A percentile compares a stretch with the other conserved stretches of the same genome.
Evolutionary conservation across 2,797 vertebrate species (phyloP).

Genomic region (Sebastes diploproa): DNA sequence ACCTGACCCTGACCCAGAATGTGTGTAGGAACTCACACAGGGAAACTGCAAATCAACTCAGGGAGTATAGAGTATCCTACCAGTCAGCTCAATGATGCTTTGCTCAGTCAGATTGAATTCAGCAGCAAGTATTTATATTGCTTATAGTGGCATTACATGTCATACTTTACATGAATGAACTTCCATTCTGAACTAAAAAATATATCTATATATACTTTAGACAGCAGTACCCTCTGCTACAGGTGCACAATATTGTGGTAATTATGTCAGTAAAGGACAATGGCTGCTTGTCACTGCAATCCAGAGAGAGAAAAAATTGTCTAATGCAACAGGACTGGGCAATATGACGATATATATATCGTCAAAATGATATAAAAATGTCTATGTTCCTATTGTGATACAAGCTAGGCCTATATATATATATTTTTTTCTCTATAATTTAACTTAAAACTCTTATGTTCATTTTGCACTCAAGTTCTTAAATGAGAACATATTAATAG

Average conservation of each 20-base stretch:
- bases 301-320: neutral
- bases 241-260: neutral
- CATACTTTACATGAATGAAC: neutral
- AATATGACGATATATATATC: too few relatives aligned
- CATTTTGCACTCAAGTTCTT: too few relatives aligned
- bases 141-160: neutral
- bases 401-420: too few relatives aligned
- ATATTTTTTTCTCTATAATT: too few relatives aligned
- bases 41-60: conserved; percentile 27
- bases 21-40: conserved; percentile 12
- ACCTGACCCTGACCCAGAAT: conserved; percentile 45
- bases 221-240: neutral
- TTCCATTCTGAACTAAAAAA: neutral
- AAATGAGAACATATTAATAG: too few relatives aligned
- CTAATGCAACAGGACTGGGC: neutral
- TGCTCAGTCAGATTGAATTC: neutral
- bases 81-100: conserved; percentile 21
- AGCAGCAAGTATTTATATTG: neutral
- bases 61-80: conserved; percentile 32
- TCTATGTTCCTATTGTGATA: too few relatives aligned
- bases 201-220: neutral
- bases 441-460: too few relatives aligned
- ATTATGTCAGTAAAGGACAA: neutral
- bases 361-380: too few relatives aligned
- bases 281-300: neutral